phyloP scores from a whole-genome alignment of 2,113 vertebrate genomes.

The Protobothrops mucrosquamatus region DNA sequence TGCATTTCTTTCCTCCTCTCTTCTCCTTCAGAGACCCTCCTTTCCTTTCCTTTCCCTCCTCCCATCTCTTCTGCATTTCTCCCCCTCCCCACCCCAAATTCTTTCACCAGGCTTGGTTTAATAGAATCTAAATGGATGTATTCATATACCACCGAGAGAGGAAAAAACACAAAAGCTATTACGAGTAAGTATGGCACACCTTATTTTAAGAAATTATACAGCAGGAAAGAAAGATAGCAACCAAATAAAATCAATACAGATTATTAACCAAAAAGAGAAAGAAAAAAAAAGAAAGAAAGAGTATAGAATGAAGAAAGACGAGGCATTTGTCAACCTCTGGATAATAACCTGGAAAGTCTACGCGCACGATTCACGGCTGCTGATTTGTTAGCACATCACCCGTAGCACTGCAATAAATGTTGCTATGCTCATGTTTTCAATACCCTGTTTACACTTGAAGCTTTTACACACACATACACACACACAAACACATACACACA shows the following conservation, averaged over 20 bases:
- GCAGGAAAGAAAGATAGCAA: conserved; percentile 52
- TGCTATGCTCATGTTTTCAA: not conserved
- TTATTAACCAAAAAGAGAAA: not conserved
- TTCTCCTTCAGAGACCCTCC: not conserved
- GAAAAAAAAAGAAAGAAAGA: conserved; percentile 29
- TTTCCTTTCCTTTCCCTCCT: not conserved
- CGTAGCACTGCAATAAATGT: not conserved
- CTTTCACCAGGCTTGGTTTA: conserved; percentile 48
- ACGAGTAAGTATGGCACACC: not conserved
- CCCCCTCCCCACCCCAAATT: not conserved
- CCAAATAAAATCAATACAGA: conserved; percentile 63
- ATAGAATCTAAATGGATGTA: conserved; percentile 60
- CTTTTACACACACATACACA: not conserved
- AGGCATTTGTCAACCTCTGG: conserved; percentile 35
- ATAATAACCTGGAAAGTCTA: not conserved
- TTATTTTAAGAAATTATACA: conserved; percentile 56
- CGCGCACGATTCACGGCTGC: conserved; percentile 31
- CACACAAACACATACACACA: not conserved
- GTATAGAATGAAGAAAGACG: not conserved
- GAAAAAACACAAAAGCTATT: conserved; percentile 47
- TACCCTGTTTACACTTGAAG: not conserved
- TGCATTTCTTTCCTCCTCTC: no score
- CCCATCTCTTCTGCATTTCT: not conserved
- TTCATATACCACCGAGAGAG: conserved; percentile 43
- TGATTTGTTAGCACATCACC: conserved; percentile 7